Evolutionary conservation across 2,797 vertebrate species (phyloP).

Genomic region (Enteromius thamalakanensis): DNA sequence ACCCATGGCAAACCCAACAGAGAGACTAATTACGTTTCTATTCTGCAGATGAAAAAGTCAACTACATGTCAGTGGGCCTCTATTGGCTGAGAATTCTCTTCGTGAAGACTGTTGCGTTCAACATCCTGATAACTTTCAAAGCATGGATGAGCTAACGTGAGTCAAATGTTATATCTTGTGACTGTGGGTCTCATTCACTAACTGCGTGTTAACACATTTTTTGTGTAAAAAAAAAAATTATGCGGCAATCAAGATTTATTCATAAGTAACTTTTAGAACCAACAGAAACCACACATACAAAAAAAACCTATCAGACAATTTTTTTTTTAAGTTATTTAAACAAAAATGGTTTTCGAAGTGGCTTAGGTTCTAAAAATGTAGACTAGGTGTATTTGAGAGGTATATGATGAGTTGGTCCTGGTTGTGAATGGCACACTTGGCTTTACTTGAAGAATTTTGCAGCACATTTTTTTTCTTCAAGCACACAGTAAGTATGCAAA

Average conservation of each 20-base stretch:
- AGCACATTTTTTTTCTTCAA: background rate
- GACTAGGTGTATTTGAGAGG: background rate
- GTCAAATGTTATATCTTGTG: conserved; percentile 32
- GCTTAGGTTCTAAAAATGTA: background rate
- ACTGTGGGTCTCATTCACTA: conserved; percentile 29
- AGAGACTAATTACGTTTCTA: background rate
- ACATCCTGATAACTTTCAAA: conserved; percentile 74
- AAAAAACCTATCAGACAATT: background rate
- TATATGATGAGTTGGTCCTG: background rate
- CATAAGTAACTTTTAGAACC: background rate
- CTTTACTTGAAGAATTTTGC: conserved; percentile 20
- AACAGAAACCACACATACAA: conserved; percentile 1
- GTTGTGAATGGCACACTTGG: conserved; percentile 4
- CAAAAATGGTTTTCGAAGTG: background rate
- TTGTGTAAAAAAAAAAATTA: background rate
- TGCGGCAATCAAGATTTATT: background rate
- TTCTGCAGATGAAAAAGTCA: conserved; percentile 67
- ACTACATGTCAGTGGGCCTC: conserved; percentile 63
- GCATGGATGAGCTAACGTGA: conserved; percentile 74
- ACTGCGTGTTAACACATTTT: background rate
- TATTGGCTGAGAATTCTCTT: conserved; percentile 73
- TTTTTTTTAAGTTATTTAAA: background rate
- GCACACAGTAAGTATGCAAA: conserved; percentile 25
- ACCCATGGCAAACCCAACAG: background rate
- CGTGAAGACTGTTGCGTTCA: conserved; percentile 76